Base-by-base conservation (phyloP, 2,797 vertebrate genomes). In the Notamacropus eugenii region DNA sequence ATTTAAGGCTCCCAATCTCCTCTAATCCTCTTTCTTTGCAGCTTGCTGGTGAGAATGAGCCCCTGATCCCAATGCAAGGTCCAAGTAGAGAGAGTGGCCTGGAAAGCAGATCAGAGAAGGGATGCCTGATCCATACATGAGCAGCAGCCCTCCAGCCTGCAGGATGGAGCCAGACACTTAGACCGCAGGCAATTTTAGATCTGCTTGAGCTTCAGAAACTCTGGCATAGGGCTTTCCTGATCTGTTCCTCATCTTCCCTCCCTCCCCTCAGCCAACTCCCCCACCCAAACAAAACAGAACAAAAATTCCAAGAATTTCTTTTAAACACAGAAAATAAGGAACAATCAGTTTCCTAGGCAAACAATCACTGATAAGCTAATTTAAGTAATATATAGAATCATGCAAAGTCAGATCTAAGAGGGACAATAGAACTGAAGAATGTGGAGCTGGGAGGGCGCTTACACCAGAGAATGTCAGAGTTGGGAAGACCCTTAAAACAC, bases 31-130 rank as follows among this genome's bases (percentile, higher is more conserved):
- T 54, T 28, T 6, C 50, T 54, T 90, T 90, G 46, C 90, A 54
- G 28, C 3, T 54, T 54, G 27, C 52, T 54, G 31, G 50, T 13
- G 90, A 34, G 90, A 54, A 90, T 90, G 90, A 29, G 90, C 50
- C 90, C 31, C 50, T 90, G 90, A 90, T 90, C 90, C 52, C 13
- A 31, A 90, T 2, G 0, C 31, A 14, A 4, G 31, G 50, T 28
- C 90, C 90, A 90, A 54, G 50, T 34, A 31, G 50, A 52, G 90
- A 16, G 46, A 82, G 19, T 90, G 46, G 28, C 19, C 90, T 54
- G 46, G 90, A 90, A 90, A 90, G 31, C 54, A 90, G 90, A 90
- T 90, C 90, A 91, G 90, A 91, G 52, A 91, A 54, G 34, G 28
- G 29, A 54, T 54, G 52, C 55, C 50, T 91, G 50, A 91, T 87